phyloP scores from a whole-genome alignment of 2,888 invertebrate species.

The Eurytoma californica region DNA sequence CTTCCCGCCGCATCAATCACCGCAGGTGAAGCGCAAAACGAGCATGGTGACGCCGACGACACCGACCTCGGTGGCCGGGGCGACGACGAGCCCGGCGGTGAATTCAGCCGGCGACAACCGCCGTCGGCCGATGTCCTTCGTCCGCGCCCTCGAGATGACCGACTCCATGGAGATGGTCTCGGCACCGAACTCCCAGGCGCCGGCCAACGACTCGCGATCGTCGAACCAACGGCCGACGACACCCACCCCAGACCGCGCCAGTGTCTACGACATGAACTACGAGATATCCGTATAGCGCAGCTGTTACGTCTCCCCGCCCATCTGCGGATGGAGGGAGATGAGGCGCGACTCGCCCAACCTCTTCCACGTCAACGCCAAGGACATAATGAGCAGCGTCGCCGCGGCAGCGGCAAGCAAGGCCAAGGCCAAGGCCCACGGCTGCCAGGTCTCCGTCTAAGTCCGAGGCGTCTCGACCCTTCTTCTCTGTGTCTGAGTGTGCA shows the following conservation, averaged over 20 bases:
- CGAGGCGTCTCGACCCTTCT: background rate
- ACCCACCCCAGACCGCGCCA: constrained; percentile 88
- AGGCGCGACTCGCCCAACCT: constrained; percentile 61
- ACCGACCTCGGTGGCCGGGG: constrained; percentile 74
- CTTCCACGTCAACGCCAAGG: constrained; percentile 59
- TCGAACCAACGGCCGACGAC: constrained; percentile 75
- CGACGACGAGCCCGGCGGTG: constrained; percentile 80
- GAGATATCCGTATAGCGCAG: constrained; percentile 92
- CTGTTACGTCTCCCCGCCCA: constrained; percentile 67
- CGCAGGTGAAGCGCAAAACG: constrained; percentile 68
- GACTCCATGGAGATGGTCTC: constrained; percentile 89
- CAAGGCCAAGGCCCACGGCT: constrained; percentile 38
- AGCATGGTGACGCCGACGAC: constrained; percentile 73
- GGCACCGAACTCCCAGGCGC: constrained; percentile 68
- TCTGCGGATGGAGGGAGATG: constrained; percentile 69
- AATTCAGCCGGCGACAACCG: constrained; percentile 72
- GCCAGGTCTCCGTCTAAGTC: constrained; percentile 52
- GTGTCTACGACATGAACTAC: constrained; percentile 96
- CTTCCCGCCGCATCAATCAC: constrained; percentile 78
- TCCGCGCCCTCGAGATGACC: constrained; percentile 91
- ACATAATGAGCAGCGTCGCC: constrained; percentile 64
- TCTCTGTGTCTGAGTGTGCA: background rate
- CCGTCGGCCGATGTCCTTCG: constrained; percentile 90
- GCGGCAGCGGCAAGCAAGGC: background rate
- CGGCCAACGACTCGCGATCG: constrained; percentile 60